Evolutionary conservation across 2,888 invertebrate species (phyloP).

Genomic region (Drosophila kanekoi): DNA sequence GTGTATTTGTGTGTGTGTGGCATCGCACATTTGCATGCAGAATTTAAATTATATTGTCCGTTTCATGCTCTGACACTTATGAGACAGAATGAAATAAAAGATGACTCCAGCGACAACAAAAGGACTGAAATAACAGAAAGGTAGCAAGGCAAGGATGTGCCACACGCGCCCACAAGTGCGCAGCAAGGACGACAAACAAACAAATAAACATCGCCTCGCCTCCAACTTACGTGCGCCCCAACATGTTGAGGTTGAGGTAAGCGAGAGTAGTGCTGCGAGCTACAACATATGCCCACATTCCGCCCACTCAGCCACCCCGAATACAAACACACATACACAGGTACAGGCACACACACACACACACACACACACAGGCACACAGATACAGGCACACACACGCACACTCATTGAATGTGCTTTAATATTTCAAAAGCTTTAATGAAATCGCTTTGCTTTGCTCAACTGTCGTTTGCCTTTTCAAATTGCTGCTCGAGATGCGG

Average conservation of each 20-base stretch:
- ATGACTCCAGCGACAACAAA: slow-evolving; percentile 66
- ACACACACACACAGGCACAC: slow-evolving; percentile 13
- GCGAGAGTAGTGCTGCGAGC: slow-evolving; percentile 11
- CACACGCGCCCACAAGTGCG: slow-evolving; percentile 27
- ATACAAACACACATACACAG: slow-evolving; percentile 11
- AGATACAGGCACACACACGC: slow-evolving; percentile 15
- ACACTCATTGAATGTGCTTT: slow-evolving; percentile 66
- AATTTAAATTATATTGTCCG: slow-evolving; percentile 78
- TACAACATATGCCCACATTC: slow-evolving; percentile 30
- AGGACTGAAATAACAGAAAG: slow-evolving; percentile 54
- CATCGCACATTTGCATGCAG: slow-evolving; percentile 67
- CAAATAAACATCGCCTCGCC: slow-evolving; percentile 49
- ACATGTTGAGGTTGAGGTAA: slow-evolving; percentile 15
- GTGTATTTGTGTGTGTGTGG: slow-evolving; percentile 26
- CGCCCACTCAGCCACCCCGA: slow-evolving; percentile 1
- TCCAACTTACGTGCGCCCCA: slow-evolving; percentile 41
- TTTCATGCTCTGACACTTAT: slow-evolving; percentile 77
- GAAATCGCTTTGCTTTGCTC: slow-evolving; percentile 71
- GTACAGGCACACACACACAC: slow-evolving; percentile 9
- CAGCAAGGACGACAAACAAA: slow-evolving; percentile 26
- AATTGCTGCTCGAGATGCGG: slow-evolving; percentile 53
- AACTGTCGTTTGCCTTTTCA: slow-evolving; percentile 66
- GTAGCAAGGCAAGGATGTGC: slow-evolving; percentile 51
- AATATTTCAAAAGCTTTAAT: slow-evolving; percentile 78
- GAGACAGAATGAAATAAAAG: slow-evolving; percentile 77